Conservation (phyloP, 2,797 vertebrate species). For the Melanotaenia parkinsoni region DNA sequence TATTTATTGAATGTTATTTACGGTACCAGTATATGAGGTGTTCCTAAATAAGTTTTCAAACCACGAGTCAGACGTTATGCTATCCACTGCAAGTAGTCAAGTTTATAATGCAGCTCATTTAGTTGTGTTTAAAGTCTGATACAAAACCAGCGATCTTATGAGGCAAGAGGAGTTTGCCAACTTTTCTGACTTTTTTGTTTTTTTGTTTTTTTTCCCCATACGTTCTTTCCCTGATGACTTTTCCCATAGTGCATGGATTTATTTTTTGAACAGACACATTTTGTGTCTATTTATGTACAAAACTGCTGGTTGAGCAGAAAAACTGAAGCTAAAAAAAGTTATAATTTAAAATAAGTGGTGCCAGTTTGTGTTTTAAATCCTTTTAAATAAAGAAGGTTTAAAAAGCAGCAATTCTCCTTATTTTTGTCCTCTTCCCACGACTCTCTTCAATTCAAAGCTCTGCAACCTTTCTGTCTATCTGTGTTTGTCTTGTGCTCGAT, state of each 20-base stretch:
- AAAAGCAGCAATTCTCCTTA: constrained; percentile 9
- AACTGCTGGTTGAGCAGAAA: constrained; percentile 44
- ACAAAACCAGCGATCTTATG: not conserved
- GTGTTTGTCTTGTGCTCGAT: not conserved
- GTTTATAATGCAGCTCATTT: not conserved
- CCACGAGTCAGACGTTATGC: not conserved
- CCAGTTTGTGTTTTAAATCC: constrained; percentile 74
- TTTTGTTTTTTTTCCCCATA: not conserved
- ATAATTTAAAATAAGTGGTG: constrained; percentile 63
- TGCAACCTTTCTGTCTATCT: not conserved
- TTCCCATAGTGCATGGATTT: constrained; percentile 34
- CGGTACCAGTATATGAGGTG: not conserved
- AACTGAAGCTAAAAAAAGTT: constrained; percentile 20
- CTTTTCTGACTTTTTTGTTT: too few species aligned
- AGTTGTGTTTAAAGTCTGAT: not conserved
- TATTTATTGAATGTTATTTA: not conserved
- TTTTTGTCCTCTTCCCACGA: not conserved
- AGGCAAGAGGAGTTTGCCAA: not conserved
- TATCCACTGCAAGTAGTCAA: not conserved
- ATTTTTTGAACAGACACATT: constrained; percentile 47
- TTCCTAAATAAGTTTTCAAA: not conserved
- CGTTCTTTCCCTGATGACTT: constrained; percentile 1
- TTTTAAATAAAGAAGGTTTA: constrained; percentile 77
- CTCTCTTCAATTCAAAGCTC: not conserved
- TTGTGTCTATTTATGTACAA: constrained; percentile 51